These are phyloP conservation scores for Volucella zonaria DNA, from an alignment of 2,888 invertebrate species.

Conservation along the genomic window DNA sequence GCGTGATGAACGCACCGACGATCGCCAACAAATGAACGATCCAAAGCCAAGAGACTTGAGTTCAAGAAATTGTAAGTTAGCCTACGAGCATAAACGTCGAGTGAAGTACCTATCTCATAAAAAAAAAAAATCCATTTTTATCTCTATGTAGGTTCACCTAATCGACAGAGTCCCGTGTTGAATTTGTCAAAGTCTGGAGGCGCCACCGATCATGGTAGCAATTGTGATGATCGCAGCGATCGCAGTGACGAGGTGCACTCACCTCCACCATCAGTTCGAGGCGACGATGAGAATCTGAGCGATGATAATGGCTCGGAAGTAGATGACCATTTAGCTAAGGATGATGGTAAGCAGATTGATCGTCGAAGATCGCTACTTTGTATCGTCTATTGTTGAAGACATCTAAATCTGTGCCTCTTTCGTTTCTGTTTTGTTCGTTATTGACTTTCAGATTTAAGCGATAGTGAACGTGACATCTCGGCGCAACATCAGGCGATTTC, in stretches of 20 bases:
- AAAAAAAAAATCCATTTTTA: slow-evolving; percentile 13
- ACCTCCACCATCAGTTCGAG: slow-evolving; percentile 85
- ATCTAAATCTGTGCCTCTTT: slow-evolving; percentile 33
- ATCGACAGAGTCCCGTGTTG: slow-evolving; percentile 95
- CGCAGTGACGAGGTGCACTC: slow-evolving; percentile 85
- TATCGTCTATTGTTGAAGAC: neutral
- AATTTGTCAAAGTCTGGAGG: slow-evolving; percentile 94
- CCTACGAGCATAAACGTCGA: neutral
- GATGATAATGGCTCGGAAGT: slow-evolving; percentile 94
- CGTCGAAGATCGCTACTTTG: neutral
- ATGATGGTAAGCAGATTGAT: slow-evolving; percentile 83
- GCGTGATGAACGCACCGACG: slow-evolving; percentile 93
- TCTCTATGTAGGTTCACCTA: slow-evolving; percentile 86
- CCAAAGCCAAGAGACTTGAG: slow-evolving; percentile 93
- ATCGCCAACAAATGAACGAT: slow-evolving; percentile 92
- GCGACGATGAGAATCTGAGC: slow-evolving; percentile 90
- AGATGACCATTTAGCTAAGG: slow-evolving; percentile 91
- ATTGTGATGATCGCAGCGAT: slow-evolving; percentile 86
- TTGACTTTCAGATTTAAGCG: slow-evolving; percentile 79
- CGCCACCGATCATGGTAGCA: slow-evolving; percentile 86
- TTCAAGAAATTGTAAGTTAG: slow-evolving; percentile 91
- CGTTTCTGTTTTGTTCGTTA: slow-evolving; percentile 18
- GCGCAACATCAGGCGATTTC: slow-evolving; percentile 78
- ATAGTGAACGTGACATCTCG: slow-evolving; percentile 82
- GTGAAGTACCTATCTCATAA: neutral